Base-by-base conservation (phyloP, 53 echinoderm and acorn worm species). In the Holothuria leucospilota region DNA sequence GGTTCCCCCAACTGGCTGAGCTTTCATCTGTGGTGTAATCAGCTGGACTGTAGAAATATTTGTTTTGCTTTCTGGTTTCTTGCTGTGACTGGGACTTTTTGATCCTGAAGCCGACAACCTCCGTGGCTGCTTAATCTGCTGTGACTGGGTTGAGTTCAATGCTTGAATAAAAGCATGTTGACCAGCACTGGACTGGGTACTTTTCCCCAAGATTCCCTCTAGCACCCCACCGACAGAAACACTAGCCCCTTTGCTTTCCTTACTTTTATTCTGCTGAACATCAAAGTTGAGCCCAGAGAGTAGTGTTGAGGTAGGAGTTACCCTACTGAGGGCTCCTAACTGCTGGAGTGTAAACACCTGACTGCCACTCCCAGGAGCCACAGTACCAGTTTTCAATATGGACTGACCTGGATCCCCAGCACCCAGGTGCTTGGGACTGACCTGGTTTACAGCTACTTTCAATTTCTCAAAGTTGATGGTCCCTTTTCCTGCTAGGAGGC, bases 221-320 rank as follows among this genome's bases (percentile, higher is more conserved):
- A 83, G 16, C 34, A 83, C 68, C 29, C 88, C 88, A 53, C 82
- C 84, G 25, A 83, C 68, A 34, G 27, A 34, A 13, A 67, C 28
- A 25, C 64, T 38, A 4, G 64, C 68, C 16, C 14, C 46, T 24
- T 83, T 64, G 18, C 38, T 15, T 20, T 83, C 79, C 41, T 87
- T 89, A 18, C 70, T 46, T n/a, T 81, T 86, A 6, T 85, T 86
- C 72, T 88, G 85, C 59, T 95, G 95, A 29, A 99, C 88, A 69
- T 95, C 93, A 70, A 94, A 96, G 63, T 91, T 96, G 82, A 96
- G 69, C 0, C 96, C 96, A 68, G 94, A 91, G 24, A 84, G 71
- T 2, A 40, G 58, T 20, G 39, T 61, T 27, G 87, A 70, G 63
- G 39, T 40, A 27, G 84, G 68, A 8, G 84, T 9, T 2, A 51